A percentile compares a stretch with the other conserved stretches of the same genome.
Conservation (phyloP, 1,140 invertebrate genomes). For the Daktulosphaira vitifoliae region DNA sequence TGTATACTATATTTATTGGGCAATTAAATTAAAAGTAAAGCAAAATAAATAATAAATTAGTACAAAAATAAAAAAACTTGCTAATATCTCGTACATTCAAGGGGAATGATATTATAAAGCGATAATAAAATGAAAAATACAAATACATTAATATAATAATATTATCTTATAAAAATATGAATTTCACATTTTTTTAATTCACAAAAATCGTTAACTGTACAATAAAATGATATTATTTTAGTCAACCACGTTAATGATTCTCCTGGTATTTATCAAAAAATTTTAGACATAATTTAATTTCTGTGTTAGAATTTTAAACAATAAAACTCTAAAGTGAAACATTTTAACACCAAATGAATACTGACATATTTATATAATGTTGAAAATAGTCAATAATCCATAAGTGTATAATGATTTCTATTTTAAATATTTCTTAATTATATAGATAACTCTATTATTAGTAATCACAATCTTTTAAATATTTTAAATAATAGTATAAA, state of each 20-base stretch:
- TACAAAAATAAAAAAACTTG: conserved; percentile 40
- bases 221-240: neutral
- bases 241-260: conserved; percentile 8
- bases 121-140: conserved; percentile 34
- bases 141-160: conserved; percentile 29
- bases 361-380: too few species aligned
- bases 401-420: too few species aligned
- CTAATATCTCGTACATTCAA: conserved; percentile 19
- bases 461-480: too few species aligned
- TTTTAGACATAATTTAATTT: neutral
- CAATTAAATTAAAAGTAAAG: conserved; percentile 43
- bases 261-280: conserved; percentile 10
- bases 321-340: too few species aligned
- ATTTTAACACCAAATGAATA: too few species aligned
- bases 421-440: too few species aligned
- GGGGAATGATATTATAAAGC: conserved; percentile 40
- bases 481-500: too few species aligned
- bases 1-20: conserved; percentile 53
- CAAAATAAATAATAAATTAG: conserved; percentile 36
- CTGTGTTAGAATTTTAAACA: too few species aligned
- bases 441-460: too few species aligned
- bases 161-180: conserved; percentile 1
- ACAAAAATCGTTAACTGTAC: conserved; percentile 25
- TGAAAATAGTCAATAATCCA: too few species aligned
- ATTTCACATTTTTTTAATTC: conserved; percentile 24